A percentile compares a stretch with the other conserved stretches of the same genome.
phyloP scores from a whole-genome alignment of 2,888 invertebrate species.

The Tiphia femorata region DNA sequence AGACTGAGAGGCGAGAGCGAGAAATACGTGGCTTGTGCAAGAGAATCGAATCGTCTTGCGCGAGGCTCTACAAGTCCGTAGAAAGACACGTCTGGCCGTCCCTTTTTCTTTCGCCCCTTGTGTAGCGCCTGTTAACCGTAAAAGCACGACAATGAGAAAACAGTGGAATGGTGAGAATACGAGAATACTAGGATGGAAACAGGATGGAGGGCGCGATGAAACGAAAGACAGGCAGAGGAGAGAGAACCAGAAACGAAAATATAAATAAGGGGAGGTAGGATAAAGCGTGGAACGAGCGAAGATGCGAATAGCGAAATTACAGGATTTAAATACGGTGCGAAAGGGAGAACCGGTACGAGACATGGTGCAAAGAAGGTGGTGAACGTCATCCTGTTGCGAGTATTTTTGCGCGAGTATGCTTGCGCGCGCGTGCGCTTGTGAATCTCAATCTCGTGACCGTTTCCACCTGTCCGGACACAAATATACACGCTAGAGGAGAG shows the following conservation, averaged over 20 bases:
- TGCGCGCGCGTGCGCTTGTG: not conserved
- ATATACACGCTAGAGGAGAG: not conserved
- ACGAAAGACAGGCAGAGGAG: conserved; percentile 9
- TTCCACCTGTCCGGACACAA: not conserved
- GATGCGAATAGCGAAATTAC: conserved; percentile 23
- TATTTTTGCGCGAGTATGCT: not conserved
- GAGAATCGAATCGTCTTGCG: too few species aligned
- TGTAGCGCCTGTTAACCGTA: too few species aligned
- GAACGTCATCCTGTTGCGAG: not conserved
- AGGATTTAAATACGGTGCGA: conserved; percentile 36
- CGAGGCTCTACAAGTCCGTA: too few species aligned
- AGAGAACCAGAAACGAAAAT: not conserved
- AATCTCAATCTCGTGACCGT: conserved; percentile 30
- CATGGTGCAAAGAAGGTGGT: too few species aligned
- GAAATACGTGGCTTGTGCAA: too few species aligned
- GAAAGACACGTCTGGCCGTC: too few species aligned
- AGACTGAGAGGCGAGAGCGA: too few species aligned
- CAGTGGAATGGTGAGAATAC: too few species aligned
- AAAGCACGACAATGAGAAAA: too few species aligned
- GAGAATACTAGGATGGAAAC: too few species aligned
- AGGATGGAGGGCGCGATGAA: conserved; percentile 14
- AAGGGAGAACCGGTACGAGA: conserved; percentile 18
- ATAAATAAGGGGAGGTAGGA: conserved; percentile 3
- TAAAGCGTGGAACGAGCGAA: conserved; percentile 20
- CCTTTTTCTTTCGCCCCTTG: too few species aligned